These are phyloP conservation scores for Drosophila cracens DNA, from an alignment of 2,888 invertebrate species.

Conservation along the genomic window DNA sequence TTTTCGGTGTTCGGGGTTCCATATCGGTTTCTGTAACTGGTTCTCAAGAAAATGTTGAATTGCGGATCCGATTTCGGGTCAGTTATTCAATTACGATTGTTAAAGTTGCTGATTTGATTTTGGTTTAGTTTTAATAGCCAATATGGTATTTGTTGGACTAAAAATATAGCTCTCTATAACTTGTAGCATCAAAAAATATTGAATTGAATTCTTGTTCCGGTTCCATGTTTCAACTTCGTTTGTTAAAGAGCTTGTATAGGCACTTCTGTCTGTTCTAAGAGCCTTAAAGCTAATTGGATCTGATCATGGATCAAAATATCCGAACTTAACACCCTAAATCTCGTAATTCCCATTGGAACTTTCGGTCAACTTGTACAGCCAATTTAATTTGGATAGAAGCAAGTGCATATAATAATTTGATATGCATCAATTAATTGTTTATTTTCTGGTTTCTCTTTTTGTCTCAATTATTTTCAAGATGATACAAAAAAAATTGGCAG, in stretches of 20 bases:
- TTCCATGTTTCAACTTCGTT: background rate
- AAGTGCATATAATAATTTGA: background rate
- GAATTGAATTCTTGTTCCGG: no score
- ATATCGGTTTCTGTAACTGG: no score
- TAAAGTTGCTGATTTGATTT: no score
- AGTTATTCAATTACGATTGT: no score
- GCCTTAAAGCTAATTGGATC: background rate
- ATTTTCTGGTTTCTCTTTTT: background rate
- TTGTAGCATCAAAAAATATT: no score
- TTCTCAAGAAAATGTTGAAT: no score
- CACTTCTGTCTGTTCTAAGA: background rate
- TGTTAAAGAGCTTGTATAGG: background rate
- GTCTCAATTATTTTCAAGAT: conserved; percentile 26
- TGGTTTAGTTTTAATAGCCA: no score
- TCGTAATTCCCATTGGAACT: background rate
- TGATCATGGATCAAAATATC: background rate
- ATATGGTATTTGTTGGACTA: no score
- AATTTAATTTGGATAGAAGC: background rate
- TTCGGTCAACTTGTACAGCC: background rate
- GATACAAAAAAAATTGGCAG: conserved; percentile 48
- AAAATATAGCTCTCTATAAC: no score
- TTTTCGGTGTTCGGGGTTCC: no score
- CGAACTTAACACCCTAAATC: background rate
- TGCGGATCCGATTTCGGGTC: no score
- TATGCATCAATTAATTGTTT: background rate